Evolutionary conservation across 2,797 vertebrate genomes (phyloP).

Genomic region (Clarias platycephalus): DNA sequence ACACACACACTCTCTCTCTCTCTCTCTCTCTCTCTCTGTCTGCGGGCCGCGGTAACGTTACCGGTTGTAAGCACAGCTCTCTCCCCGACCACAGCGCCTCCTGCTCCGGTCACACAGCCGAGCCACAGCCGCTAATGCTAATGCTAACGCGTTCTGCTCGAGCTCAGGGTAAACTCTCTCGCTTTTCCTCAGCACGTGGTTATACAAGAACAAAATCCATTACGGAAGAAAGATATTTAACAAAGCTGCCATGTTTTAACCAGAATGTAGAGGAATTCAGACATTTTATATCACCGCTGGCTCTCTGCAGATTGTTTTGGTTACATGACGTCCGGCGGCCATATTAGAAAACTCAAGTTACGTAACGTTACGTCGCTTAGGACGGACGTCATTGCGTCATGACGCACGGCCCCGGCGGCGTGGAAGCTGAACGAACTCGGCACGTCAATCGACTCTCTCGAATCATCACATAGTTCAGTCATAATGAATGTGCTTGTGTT

Average conservation of each 20-base stretch:
- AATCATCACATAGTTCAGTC: not conserved
- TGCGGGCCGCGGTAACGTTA: not conserved
- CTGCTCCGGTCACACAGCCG: conserved; percentile 15
- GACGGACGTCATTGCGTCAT: not conserved
- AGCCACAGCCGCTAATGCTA: not conserved
- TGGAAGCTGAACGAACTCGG: not conserved
- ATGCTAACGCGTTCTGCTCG: not conserved
- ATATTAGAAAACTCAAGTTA: conserved; percentile 23
- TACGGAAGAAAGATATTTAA: too few species aligned
- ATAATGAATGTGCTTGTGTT: too few species aligned
- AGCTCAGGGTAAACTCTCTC: not conserved
- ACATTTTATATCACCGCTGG: conserved; percentile 23
- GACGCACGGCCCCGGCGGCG: not conserved
- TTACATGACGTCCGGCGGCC: conserved; percentile 43
- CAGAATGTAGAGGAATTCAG: not conserved
- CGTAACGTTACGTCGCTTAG: not conserved
- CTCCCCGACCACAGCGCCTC: conserved; percentile 11
- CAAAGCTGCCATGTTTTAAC: not conserved
- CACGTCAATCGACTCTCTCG: not conserved
- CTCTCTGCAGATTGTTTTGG: conserved; percentile 51
- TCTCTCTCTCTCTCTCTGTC: not conserved
- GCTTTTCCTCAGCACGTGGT: not conserved
- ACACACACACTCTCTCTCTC: too few species aligned
- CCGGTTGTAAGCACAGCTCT: conserved; percentile 31
- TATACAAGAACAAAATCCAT: not conserved